Base-by-base conservation (phyloP, 2,797 vertebrate species). In the Sphaeramia orbicularis region DNA sequence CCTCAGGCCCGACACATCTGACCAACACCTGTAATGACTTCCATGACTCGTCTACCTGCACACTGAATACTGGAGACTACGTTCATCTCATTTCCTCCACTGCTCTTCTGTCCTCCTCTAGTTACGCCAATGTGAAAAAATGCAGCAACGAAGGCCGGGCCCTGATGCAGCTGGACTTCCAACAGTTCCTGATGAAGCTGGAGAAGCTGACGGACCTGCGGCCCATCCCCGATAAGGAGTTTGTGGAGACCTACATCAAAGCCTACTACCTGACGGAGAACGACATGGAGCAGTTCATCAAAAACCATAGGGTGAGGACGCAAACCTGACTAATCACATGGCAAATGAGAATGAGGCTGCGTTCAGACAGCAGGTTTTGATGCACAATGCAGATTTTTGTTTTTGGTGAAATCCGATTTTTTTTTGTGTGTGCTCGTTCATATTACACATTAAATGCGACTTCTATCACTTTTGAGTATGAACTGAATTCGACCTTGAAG, bases 211-310 rank as follows among this genome's bases (percentile, higher is more conserved):
- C 98, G 4, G 98, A 99, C 87, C 95, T 99, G 80, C 93, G 98
- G n/a, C 98, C 98, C 42, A 96, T 99, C 88, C 98, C 98, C 0
- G 98, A 99, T 88, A 99, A 99, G 74, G 98, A 99, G 89, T 99
- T 97, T 86, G 98, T 99, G n/a, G 98, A 99, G 90, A 98, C 95
- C 37, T 99, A 99, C 82, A 99, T 99, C 88, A 99, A 99, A 86
- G 98, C 98, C 9, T 99, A 99, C 76, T 99, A 99, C 86, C 91
- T 99, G 62, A 99, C 98, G 0, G 98, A 99, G 93, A 98, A 97
- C 21, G 98, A 99, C 86, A 99, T 99, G 98, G 98, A 99, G 82
- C 91, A 94, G 87, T 99, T 99, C 88, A 99, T 99, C 91, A 99
- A 98, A 89, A 98, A 98, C 53, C 98, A 99, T 77, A 92, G 97